Evolutionary conservation across 2,888 invertebrate species (phyloP), one percentile per base, ranked within the genome.

Genomic region (Drosophila fulvimacula): DNA sequence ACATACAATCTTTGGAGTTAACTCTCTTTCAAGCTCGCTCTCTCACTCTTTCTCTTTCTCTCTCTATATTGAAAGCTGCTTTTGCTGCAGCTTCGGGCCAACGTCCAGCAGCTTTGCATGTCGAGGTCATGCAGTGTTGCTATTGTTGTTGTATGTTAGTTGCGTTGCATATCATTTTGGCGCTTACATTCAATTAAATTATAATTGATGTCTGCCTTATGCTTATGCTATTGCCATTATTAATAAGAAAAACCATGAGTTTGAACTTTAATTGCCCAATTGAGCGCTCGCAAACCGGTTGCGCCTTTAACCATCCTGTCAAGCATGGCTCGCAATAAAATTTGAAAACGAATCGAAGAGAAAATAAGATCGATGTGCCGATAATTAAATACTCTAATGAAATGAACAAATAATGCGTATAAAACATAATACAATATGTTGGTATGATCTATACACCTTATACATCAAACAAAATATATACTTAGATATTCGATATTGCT

Each of bases 51-150:
- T 51, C 30, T 32, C 49, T 58, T 58, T 55, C 48, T 30, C 53
- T 62, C 41, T 41, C 21, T 41, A 5, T 41, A 30, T 38, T 55
- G 13, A 61, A 75, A 79, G 70, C 76, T 73, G 44, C 38, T 42
- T 15, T 15, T 24, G 38, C 21, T 56, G 69, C 68, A 59, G 64
- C 81, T 69, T 58, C 73, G 71, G 68, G 81, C 76, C 83, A 85
- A 80, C 73, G 72, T 71, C 72, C 78, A 84, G 85, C 69, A 66
- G 71, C 69, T 84, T 90, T 90, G 74, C 89, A 85, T 89, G 89
- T 90, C 90, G 89, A 89, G 89, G 89, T 87, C 89, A 82, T 67
- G 72, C 75, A 78, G 76, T 80, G 73, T 52, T 55, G 41, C 19
- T 27, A 30, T 55, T 55, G 30, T 41, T 73, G 53, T 59, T 59